Evolutionary conservation across 2,113 vertebrate species (phyloP).

Genomic region (Gracilinanus agilis): DNA sequence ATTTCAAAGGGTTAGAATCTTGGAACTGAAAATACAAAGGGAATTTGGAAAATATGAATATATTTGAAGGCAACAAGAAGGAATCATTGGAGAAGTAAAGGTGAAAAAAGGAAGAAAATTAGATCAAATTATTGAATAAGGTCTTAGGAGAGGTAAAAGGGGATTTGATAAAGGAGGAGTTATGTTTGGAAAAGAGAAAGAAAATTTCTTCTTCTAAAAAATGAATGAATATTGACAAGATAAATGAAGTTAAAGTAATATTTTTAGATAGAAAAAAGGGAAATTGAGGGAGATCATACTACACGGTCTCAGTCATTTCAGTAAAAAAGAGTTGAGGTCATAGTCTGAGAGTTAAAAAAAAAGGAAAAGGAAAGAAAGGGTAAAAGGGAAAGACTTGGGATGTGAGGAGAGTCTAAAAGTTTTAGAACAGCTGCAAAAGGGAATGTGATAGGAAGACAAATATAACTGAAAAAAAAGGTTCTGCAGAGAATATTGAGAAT

Average conservation of each 20-base stretch:
- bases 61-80: not conserved
- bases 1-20: not conserved
- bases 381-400: not conserved
- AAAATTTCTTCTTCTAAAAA: not conserved
- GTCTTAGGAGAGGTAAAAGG: not conserved
- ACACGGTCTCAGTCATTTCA: not conserved
- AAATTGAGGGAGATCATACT: not conserved
- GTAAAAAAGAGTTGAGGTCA: not conserved
- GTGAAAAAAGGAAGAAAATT: not conserved
- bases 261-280: not conserved
- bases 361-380: not conserved
- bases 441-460: not conserved
- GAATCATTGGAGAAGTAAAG: not conserved
- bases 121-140: not conserved
- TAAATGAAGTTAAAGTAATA: not conserved
- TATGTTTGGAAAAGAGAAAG: not conserved
- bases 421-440: not conserved
- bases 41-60: not conserved
- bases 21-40: not conserved
- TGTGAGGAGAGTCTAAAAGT: not conserved
- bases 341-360: not conserved
- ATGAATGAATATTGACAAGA: not conserved
- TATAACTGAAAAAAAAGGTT: not conserved
- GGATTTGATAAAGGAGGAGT: not conserved
- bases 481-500: not conserved